These are phyloP conservation scores for Acromyrmex heyeri DNA, from an alignment of 1,140 invertebrate genomes.

Conservation along the genomic window DNA sequence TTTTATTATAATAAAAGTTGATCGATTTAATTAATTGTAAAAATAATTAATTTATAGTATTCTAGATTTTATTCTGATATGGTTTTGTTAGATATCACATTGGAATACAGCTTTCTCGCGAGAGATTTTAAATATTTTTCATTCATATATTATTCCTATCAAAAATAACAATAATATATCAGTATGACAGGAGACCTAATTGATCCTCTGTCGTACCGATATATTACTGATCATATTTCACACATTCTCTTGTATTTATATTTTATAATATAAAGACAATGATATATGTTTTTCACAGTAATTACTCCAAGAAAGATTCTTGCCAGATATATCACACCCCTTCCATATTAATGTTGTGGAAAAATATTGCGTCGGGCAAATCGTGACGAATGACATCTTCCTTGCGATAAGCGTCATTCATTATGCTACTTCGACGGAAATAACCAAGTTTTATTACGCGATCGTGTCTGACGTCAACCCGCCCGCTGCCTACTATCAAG, in stretches of 20 bases:
- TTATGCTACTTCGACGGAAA: conserved; percentile 47
- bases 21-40: neutral
- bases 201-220: too few species aligned
- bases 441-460: conserved; percentile 61
- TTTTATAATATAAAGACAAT: neutral
- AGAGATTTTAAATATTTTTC: conserved; percentile 3
- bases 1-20: neutral
- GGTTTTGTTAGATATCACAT: neutral
- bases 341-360: neutral
- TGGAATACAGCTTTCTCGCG: neutral
- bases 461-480: conserved; percentile 59
- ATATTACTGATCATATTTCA: neutral
- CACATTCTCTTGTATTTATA: neutral
- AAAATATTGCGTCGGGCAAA: conserved; percentile 49
- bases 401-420: conserved; percentile 45
- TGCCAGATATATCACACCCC: neutral
- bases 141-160: neutral
- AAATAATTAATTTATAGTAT: neutral
- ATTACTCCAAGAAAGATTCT: neutral
- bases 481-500: conserved; percentile 50
- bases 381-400: conserved; percentile 51
- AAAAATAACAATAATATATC: neutral
- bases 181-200: neutral
- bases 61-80: neutral
- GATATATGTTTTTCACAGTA: neutral